phyloP scores from a whole-genome alignment of 2,888 invertebrate species.

The Acrobasis consociella region DNA sequence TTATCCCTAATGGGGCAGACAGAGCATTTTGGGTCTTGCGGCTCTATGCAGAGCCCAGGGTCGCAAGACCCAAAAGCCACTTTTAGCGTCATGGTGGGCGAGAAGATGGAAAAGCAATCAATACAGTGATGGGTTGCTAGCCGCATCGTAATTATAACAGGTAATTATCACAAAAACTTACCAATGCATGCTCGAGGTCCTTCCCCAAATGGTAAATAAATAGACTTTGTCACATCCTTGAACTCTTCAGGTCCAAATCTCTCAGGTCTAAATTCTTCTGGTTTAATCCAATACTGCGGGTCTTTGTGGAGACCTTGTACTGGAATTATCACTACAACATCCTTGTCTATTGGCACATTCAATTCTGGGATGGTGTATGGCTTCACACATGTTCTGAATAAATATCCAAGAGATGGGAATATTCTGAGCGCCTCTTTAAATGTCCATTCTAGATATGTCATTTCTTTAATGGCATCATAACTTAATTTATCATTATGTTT shows the following conservation, averaged over 20 bases:
- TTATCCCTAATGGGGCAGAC: no score
- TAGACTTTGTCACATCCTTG: slow-evolving; percentile 29
- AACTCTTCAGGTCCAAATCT: slow-evolving; percentile 38
- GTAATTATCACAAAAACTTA: neutral
- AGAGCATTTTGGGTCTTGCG: no score
- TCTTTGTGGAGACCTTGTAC: slow-evolving; percentile 45
- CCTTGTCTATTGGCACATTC: slow-evolving; percentile 34
- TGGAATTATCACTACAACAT: slow-evolving; percentile 40
- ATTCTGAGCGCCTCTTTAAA: slow-evolving; percentile 46
- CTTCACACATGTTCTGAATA: slow-evolving; percentile 20
- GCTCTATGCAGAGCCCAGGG: no score
- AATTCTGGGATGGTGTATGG: slow-evolving; percentile 28
- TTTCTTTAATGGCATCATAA: slow-evolving; percentile 42
- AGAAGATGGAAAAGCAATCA: no score
- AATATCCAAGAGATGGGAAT: slow-evolving; percentile 39
- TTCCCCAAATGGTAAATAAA: slow-evolving; percentile 22
- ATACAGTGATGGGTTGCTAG: no score
- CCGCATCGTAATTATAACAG: no score
- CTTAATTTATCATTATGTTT: slow-evolving; percentile 40
- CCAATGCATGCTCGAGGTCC: slow-evolving; percentile 23
- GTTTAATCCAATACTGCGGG: slow-evolving; percentile 43
- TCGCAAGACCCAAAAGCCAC: no score
- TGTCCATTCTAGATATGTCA: slow-evolving; percentile 40
- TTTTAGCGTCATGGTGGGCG: no score
- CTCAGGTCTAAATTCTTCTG: slow-evolving; percentile 44